Base-by-base conservation (phyloP, 35 echinoderm and acorn worm species). In the Eucidaris tribuloides region DNA sequence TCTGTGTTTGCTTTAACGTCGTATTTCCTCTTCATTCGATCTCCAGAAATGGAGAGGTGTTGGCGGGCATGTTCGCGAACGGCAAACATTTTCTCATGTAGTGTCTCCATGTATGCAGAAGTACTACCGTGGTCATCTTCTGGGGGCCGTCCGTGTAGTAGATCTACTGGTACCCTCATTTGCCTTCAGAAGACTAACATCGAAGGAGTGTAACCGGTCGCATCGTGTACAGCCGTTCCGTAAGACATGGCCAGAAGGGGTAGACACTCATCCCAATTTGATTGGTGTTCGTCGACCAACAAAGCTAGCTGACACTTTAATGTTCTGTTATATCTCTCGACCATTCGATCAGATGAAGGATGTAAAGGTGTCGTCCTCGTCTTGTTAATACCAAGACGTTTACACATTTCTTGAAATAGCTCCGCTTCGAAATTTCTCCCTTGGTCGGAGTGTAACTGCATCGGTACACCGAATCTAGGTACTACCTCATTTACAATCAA, bases 301-400 rank as follows among this genome's bases (percentile, higher is more conserved):
- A 56, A 34, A 35, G 56, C n/a, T n/a, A 89, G 30, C 64, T 0
- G 24, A 31, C 38, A 33, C 38, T 29, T 4, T 28, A 86, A 37
- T 11, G 83, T 82, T 0, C 84, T 65, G 43, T 93, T 93, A 49
- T 77, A 93, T 30, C 91, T 65, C 42, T 83, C 79, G 25, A 82
- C 80, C 79, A 83, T 88, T 39, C 79, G 82, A 72, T 93, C 65
- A 33, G 45, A 65, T 34, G 74, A 7, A 27, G 85, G 85, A 52
- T 88, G 65, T 9, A 50, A 82, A 17, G 91, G 85, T 11, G 85
- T 93, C 5, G 80, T 88, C 45, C 79, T 61, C 9, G 76, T 85
- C 46, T 95, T 90, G 18, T 86, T 44, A 42, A 81, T 72, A 5
- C 61, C 81, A 1, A 89, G 63, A 1, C 76, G 45, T 23, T 20